Evolutionary conservation across 2,797 vertebrate species (phyloP), one percentile per base, ranked within the genome.

Genomic region (Sebastes iracundus): DNA sequence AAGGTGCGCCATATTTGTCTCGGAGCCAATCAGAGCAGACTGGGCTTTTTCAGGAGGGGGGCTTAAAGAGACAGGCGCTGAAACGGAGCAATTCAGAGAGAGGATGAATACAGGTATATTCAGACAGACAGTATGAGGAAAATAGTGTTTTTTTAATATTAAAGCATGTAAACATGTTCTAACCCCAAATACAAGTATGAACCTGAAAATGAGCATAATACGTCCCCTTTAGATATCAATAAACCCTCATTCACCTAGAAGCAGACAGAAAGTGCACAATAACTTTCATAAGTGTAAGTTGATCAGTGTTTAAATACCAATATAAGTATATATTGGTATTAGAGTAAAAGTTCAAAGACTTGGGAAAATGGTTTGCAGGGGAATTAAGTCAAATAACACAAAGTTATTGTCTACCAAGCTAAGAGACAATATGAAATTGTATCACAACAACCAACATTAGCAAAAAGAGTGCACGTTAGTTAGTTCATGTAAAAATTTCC

Each of bases 41-140:
- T 4, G 0, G 18, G 46, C 18, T 49, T 49, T 49, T 49, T 49
- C 46, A 0, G 46, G 46, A 52, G 18, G 46, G 0, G 46, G 16
- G 0, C 18, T 49, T 49, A 49, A 49, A 49, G 46, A 49, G 46
- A 0, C 46, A 49, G 0, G 18, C 7, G 18, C 46, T 49, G n/a
- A 49, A 49, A n/a, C 18, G 0, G 46, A 49, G 46, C 46, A 20
- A 49, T 49, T 49, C 46, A 49, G 42, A 49, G 1, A 46, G 42
- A 46, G 16, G 42, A 18, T 49, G 16, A 49, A 49, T 49, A 20
- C 18, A 49, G 18, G 18, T 49, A 1, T 49, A 20, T 49, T 49
- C 46, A 49, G 18, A 49, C 46, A 49, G 46, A 49, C 46, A n/a
- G 2, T n/a, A 9, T 49, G 46, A 49, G 46, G 46, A 49, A 49